Base-by-base conservation (phyloP, 2,797 vertebrate genomes). In the Austrolebias charrua region DNA sequence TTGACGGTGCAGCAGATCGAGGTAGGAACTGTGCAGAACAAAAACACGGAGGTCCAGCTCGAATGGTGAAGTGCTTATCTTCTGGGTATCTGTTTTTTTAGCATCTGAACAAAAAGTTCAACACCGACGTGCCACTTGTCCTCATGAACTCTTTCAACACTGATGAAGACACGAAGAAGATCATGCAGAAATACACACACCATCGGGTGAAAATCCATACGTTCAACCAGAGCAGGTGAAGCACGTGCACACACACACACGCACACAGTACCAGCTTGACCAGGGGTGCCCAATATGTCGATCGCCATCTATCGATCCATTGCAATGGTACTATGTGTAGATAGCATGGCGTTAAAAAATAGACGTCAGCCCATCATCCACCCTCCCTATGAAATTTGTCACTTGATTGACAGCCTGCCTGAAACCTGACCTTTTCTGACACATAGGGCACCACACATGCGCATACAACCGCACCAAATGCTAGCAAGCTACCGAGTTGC, bases 1-100 rank as follows among this genome's bases (percentile, higher is more conserved):
- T 94, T 99, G 67, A 98, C 97, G 0, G 96, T 99, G 80, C 94
- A 98, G 87, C 98, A 99, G 91, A 99, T 99, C 6, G 96, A 99
- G 94, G 97, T 98, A 86, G 9, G 31, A 33, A 6, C 31, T 24
- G 24, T 24, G 24, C 24, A 24, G 24, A 24, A 24, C 24, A 24
- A 24, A 24, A 24, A 24, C 24, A 24, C 24, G 3, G 24, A 1
- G 24, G 24, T 24, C 24, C 24, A 24, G 24, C 24, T 24, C 24
- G 3, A 24, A 24, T 54, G 42, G 15, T n/a, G 15, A 33, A 1
- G 35, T 38, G 24, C n/a, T 33, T 29, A 3, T n/a, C 16, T 4
- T 13, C 31, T 45, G 5, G 14, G 16, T 38, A 1, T 59, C 1
- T 56, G 19, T 82, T 70, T 82, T 70, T 58, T 57, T 79, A 99